Evolutionary conservation across 2,113 vertebrate genomes (phyloP).

Genomic region (Sinocyclocheilus grahami): DNA sequence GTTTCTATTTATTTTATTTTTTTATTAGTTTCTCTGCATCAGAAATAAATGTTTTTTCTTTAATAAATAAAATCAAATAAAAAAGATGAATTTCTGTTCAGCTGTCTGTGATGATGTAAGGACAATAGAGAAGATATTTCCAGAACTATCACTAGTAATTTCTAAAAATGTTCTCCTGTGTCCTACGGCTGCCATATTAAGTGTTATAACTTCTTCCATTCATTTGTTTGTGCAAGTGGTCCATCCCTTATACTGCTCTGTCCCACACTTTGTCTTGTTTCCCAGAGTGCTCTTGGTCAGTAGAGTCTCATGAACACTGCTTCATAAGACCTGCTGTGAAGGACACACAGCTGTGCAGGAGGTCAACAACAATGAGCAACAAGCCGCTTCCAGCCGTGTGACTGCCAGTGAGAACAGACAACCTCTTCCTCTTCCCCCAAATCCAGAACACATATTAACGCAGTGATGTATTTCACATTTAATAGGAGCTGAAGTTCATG

Average conservation of each 20-base stretch:
- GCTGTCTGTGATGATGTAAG: neutral
- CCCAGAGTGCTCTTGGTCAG: neutral
- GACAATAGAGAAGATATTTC: neutral
- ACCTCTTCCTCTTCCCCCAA: constrained; percentile 6
- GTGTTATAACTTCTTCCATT: neutral
- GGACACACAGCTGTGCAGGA: constrained; percentile 64
- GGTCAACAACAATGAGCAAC: constrained; percentile 70
- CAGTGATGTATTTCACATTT: neutral
- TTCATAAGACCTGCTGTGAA: neutral
- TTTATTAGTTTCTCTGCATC: neutral
- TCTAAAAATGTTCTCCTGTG: neutral
- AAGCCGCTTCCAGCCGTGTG: constrained; percentile 35
- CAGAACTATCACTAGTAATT: neutral
- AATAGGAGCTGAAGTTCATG: neutral
- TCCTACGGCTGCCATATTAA: neutral
- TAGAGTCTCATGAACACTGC: neutral
- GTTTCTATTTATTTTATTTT: neutral
- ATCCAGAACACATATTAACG: neutral
- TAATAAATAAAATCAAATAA: neutral
- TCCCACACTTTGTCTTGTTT: neutral
- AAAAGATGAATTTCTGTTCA: neutral
- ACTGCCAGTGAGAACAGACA: constrained; percentile 44
- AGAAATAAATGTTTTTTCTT: too few species aligned
- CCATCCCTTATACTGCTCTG: neutral
- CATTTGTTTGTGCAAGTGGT: neutral